Conservation (phyloP, 2,888 invertebrate genomes). For the Phaonia tiefii region DNA sequence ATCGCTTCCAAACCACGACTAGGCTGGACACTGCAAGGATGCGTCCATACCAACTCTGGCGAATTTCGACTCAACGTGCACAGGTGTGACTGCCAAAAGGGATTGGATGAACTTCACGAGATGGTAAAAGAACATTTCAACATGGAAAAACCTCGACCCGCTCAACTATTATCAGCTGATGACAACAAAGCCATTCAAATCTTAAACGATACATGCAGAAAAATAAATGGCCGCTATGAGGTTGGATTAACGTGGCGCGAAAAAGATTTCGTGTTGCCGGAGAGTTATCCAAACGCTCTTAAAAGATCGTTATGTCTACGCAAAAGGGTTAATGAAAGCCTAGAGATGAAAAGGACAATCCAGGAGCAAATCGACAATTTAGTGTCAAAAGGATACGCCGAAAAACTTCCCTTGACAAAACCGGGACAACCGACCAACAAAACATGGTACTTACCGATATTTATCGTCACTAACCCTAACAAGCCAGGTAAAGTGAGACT, state of each 20-base stretch:
- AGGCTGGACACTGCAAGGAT: constrained; percentile 14
- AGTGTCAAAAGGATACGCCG: constrained; percentile 58
- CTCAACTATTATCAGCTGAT: neutral
- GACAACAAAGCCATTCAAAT: constrained; percentile 2
- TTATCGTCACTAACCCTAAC: constrained; percentile 62
- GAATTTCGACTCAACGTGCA: constrained; percentile 52
- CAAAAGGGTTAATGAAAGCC: constrained; percentile 59
- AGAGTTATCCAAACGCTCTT: constrained; percentile 32
- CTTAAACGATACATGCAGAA: neutral
- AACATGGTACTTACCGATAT: constrained; percentile 35
- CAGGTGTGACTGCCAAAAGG: constrained; percentile 26
- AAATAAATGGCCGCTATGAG: constrained; percentile 35
- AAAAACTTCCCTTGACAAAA: constrained; percentile 20
- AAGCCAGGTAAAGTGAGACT: constrained; percentile 71
- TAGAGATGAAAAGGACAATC: constrained; percentile 44
- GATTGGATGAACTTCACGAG: constrained; percentile 15
- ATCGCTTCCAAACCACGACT: constrained; percentile 39
- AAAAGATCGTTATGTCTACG: constrained; percentile 62
- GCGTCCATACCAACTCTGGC: neutral
- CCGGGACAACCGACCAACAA: constrained; percentile 36
- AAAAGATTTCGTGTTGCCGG: constrained; percentile 34
- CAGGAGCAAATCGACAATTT: constrained; percentile 62
- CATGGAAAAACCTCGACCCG: neutral
- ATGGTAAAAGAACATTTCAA: constrained; percentile 25
- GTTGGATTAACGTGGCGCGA: constrained; percentile 61